Evolutionary conservation across 2,113 vertebrate species (phyloP), one percentile per base, ranked within the genome.

Genomic region (Xiphias gladius): DNA sequence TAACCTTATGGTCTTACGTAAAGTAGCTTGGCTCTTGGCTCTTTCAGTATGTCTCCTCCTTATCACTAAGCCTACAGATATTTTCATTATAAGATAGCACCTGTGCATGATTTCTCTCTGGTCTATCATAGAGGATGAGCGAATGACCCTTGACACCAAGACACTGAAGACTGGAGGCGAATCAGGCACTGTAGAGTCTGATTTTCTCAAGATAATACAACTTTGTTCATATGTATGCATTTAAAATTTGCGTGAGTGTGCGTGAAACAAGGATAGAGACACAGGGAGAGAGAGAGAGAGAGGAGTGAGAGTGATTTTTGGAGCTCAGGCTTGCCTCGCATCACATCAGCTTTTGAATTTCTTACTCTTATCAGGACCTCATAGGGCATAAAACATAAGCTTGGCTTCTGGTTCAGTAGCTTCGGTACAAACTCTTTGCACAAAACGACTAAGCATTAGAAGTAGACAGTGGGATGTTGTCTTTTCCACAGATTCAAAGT

Each of bases 331-430:
- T 54, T 73, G 76, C 76, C 67, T 83, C 77, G 76, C 2, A 78
- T 80, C 46, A 54, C 75, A 70, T 80, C 76, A 81, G 46, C 28
- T 30, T 41, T 78, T 84, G 30, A 39, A 61, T 80, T 86, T 76
- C 67, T 66, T 41, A 50, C 64, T 59, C 73, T 89, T 86, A 83
- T 90, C 86, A 59, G 32, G 22, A 76, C 59, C 30, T 50, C 50
- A 76, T 65, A 74, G 75, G 63, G 66, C 74, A 79, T 79, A 28
- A 80, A 65, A 84, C 76, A 80, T 84, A 89, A 90, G 85, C 75
- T 62, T 58, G 64, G 80, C 84, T 72, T 50, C 62, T 70, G 71
- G 74, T 75, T 28, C 37, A 59, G 79, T 26, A 50, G 75, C 48
- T 55, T 70, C 58, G 43, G 72, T 30, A 66, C 22, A 30, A 63